Base-by-base conservation (phyloP, 2,888 invertebrate species). In the Schizotus pectinicornis region DNA sequence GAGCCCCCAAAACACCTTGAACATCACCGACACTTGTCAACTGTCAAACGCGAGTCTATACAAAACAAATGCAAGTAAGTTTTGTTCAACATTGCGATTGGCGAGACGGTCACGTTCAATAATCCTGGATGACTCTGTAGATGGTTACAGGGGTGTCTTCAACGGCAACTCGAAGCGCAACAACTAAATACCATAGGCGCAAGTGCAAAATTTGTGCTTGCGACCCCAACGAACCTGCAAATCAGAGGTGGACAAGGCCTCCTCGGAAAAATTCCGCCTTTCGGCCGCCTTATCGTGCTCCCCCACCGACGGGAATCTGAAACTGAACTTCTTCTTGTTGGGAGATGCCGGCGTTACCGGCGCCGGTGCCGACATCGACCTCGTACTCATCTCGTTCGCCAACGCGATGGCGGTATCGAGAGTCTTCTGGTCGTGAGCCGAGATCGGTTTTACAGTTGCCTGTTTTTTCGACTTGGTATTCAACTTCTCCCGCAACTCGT, bases 401-500 rank as follows among this genome's bases (percentile, higher is more conserved):
- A 96, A 85, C 49, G 94, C 94, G 61, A 96, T 95, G 0, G 96
- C 97, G 12, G 92, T 92, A 71, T 97, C 94, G 59, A 98, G 83
- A 6, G 94, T 93, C 78, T 89, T 92, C 77, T 94, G 90, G 74
- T 97, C 97, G 59, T 95, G 90, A 0, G 95, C 92, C 7, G 96
- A 96, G 81, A 98, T 95, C 2, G 91, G 94, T 78, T 96, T 97
- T 74, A 96, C 91, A 0, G 86, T 82, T 14, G 83, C 81, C 54
- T 78, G 78, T 65, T 80, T 80, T 34, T 75, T 71, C 43, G 67
- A 79, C 77, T 74, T 83, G 77, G 73, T 77, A 30, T 33, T 71
- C 62, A 79, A 59, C 45, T 79, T 75, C 36, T 81, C 91, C 86
- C 64, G 84, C 41, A 90, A 78, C 73, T 91, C 91, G 71, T 90